Base-by-base conservation (phyloP, 2,797 vertebrate species). In the Adelosebastes latens region DNA sequence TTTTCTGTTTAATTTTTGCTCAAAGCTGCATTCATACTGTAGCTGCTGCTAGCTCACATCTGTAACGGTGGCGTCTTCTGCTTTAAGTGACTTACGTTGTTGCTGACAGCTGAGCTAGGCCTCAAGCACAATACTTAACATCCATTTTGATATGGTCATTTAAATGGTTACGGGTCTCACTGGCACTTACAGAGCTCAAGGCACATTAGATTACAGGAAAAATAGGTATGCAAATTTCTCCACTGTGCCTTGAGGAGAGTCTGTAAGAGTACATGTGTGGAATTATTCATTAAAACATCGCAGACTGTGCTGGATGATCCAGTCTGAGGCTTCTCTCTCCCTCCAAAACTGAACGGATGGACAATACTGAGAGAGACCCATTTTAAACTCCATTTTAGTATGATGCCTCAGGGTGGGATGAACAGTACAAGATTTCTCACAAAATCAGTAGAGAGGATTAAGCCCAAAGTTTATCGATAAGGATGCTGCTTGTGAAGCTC, bases 251-350 rank as follows among this genome's bases (percentile, higher is more conserved):
- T 66, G 42, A 87, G 83, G 80, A 82, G 13, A 79, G 79, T 81
- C 83, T 90, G 83, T 71, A 63, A 71, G 77, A 72, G 59, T 56
- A 72, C 59, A 67, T 72, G 72, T 81, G 70, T 86, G 83, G 89
- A 89, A 93, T 92, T 83, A 88, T 91, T 91, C 71, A 90, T 91
- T 82, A 78, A 71, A 80, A 72, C 9, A 76, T 74, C 46, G 61
- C 68, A 70, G 80, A 81, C 75, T 60, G 24, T 46, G 66, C 63
- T 29, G 61, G 46, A 66, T 74, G 72, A 80, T 66, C 56, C 31
- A 60, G 61, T 72, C 52, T 56, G 56, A 62, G 32, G 72, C 68
- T 36, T 81, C 9, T 60, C 34, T 65, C 11, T 58, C 11, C 34
- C 60, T 72, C 42, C 7, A 29, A 63, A 79, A 75, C 59, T 53